A percentile compares a stretch with the other conserved stretches of the same genome.
These are phyloP conservation scores for Ostrea edulis DNA, from an alignment of 1,140 invertebrate genomes.

Conservation along the genomic window DNA sequence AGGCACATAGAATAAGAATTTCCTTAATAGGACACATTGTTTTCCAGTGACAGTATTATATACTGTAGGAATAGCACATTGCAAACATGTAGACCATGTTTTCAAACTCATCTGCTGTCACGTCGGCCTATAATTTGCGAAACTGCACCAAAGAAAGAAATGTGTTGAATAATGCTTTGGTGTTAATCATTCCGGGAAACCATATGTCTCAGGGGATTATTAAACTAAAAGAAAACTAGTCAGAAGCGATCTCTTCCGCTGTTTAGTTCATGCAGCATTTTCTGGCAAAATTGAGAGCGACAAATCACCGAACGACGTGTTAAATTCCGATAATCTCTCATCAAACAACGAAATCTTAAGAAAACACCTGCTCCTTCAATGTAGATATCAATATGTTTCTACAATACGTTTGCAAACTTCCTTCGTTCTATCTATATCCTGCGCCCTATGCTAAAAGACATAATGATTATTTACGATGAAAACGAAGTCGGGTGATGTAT, in stretches of 20 bases:
- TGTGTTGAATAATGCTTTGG: slow-evolving; percentile 29
- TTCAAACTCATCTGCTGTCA: not conserved
- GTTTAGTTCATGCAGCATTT: not conserved
- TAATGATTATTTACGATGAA: slow-evolving; percentile 34
- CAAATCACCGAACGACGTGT: slow-evolving; percentile 1
- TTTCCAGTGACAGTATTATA: not conserved
- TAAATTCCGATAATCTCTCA: slow-evolving; percentile 32
- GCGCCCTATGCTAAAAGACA: slow-evolving; percentile 9
- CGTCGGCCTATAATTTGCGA: not conserved
- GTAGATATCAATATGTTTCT: slow-evolving; percentile 33
- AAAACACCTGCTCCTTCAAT: slow-evolving; percentile 20
- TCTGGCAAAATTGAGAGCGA: not conserved
- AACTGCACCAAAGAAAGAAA: slow-evolving; percentile 31
- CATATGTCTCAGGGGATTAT: slow-evolving; percentile 20
- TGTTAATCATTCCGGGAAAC: slow-evolving; percentile 24
- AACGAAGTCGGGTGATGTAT: not conserved
- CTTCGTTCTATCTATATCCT: not conserved
- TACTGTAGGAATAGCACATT: not conserved
- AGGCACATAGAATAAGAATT: not conserved
- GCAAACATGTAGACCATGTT: not conserved
- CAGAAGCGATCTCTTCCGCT: slow-evolving; percentile 14
- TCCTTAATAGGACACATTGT: slow-evolving; percentile 7
- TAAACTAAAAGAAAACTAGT: slow-evolving; percentile 30
- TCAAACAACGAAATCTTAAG: slow-evolving; percentile 25
- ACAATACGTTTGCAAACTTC: not conserved